Evolutionary conservation across 2,797 vertebrate species (phyloP), one percentile per base, ranked within the genome.

Genomic region (Echiichthys vipera): DNA sequence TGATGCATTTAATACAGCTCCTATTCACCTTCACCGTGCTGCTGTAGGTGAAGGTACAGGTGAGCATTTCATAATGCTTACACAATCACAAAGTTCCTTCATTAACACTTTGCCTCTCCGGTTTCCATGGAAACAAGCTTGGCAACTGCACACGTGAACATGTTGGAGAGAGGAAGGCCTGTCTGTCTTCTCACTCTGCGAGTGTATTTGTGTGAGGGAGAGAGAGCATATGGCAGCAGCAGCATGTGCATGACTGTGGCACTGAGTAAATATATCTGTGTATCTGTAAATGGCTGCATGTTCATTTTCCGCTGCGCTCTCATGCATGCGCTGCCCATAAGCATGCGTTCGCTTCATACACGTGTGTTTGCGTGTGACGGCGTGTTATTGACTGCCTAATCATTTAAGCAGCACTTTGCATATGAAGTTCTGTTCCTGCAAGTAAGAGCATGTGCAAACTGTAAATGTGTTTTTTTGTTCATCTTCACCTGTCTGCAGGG

Each of bases 51-150:
- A 83, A 63, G 75, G 78, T 75, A 75, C 81, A 84, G 81, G 77
- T 86, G 81, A 80, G 50, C 29, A 24, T 69, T 78, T 81, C n/a
- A 14, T 46, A 42, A 55, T 5, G 42, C 70, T 85, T 81, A 56
- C 81, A 83, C 82, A 79, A 84, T 90, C 85, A 72, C 68, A 78
- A 74, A 84, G 87, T 84, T 36, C 77, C 89, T 86, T 89, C 89
- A 85, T 90, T 85, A 84, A 78, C 75, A 88, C 83, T 81, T 90
- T 84, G 77, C 75, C 83, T 75, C 65, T 71, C 53, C 17, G 65
- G 89, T 93, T 88, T 80, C 91, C 90, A 91, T 93, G 90, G 90
- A 90, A 92, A 93, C 91, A 89, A 77, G 89, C 84, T 82, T 58
- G 70, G 81, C 51, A 53, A 69, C 71, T 68, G 77, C 84, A 83